phyloP scores from a whole-genome alignment of 2,113 vertebrate species.

The Trogon melanurus region DNA sequence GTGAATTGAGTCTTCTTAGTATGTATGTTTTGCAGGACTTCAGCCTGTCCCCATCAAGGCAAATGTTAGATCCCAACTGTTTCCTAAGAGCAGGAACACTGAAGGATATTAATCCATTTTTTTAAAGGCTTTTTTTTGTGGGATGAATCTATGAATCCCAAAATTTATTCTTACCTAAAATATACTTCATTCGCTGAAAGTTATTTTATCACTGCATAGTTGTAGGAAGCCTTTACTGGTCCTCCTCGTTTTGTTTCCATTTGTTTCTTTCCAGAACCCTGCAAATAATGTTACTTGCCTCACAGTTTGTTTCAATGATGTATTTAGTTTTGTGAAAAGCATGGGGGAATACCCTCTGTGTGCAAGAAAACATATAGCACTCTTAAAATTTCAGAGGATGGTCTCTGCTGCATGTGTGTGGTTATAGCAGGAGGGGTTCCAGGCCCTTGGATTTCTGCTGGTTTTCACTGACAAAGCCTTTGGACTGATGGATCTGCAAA shows the following conservation, averaged over 20 bases:
- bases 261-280: neutral
- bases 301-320: neutral
- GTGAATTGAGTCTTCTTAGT: neutral
- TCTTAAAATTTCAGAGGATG: neutral
- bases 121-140: neutral
- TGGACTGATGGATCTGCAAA: neutral
- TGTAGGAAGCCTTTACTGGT: neutral
- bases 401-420: neutral
- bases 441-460: neutral
- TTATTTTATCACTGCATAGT: neutral
- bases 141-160: neutral
- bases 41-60: neutral
- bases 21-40: neutral
- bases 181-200: neutral
- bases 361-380: neutral
- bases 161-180: neutral
- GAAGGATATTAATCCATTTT: neutral
- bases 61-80: neutral
- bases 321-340: neutral
- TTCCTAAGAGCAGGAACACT: neutral
- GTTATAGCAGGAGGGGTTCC: neutral
- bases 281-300: neutral
- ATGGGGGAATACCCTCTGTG: neutral
- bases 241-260: neutral
- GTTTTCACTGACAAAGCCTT: neutral